phyloP scores from a whole-genome alignment of 2,797 vertebrate genomes.

The Borostomias antarcticus region DNA sequence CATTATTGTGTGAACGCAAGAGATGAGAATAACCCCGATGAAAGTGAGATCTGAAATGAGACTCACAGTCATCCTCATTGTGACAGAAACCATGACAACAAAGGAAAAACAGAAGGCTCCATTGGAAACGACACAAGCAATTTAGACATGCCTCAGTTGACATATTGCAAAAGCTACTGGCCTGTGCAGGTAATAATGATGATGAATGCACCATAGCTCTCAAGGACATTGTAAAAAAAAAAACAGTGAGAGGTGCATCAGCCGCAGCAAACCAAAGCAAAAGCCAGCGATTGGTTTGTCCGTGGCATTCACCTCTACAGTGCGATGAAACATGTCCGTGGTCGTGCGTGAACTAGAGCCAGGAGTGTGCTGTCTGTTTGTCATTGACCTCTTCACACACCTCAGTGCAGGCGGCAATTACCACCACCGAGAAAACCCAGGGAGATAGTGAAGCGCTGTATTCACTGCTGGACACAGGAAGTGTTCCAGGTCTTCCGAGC shows the following conservation, averaged over 20 bases:
- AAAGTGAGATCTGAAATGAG: not conserved
- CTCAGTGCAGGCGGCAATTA: constrained; percentile 6
- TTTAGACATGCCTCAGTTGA: constrained; percentile 38
- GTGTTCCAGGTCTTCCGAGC: constrained; percentile 31
- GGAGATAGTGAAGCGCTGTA: constrained; percentile 33
- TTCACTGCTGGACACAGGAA: constrained; percentile 44
- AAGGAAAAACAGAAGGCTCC: constrained; percentile 30
- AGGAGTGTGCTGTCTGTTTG: too few relatives aligned
- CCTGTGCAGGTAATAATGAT: constrained; percentile 29
- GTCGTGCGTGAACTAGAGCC: constrained; percentile 35
- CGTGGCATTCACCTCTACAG: not conserved
- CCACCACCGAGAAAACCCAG: constrained; percentile 28
- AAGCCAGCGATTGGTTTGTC: constrained; percentile 32
- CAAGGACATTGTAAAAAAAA: constrained; percentile 20
- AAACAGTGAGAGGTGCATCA: constrained; percentile 32
- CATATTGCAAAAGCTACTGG: constrained; percentile 20
- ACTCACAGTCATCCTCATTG: constrained; percentile 12
- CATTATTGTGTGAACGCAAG: constrained; percentile 30
- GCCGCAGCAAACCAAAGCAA: constrained; percentile 13
- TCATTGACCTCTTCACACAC: too few relatives aligned
- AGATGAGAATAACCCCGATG: too few relatives aligned
- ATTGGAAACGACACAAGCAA: constrained; percentile 34
- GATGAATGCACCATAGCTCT: constrained; percentile 15
- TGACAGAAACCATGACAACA: constrained; percentile 33
- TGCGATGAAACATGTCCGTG: constrained; percentile 27